A percentile compares a stretch with the other conserved stretches of the same genome.
phyloP scores from a whole-genome alignment of 2,797 vertebrate species.

The Menidia menidia region DNA sequence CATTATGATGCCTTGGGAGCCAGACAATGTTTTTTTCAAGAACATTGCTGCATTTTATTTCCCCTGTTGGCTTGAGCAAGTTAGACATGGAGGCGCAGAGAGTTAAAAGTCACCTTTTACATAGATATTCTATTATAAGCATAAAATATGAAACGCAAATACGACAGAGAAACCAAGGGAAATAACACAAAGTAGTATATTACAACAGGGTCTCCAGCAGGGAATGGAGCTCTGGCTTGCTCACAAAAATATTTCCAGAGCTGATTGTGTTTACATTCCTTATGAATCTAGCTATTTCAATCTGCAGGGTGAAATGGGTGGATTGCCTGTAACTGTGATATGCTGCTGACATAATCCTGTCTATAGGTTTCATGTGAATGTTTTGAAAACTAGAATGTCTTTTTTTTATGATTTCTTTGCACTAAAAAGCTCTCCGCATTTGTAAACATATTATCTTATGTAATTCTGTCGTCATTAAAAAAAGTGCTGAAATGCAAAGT shows the following conservation, averaged over 20 bases:
- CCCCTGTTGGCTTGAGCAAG: no score
- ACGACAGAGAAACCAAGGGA: background rate
- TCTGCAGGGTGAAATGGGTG: conserved; percentile 24
- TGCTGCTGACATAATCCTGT: conserved; percentile 9
- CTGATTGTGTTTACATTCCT: conserved; percentile 67
- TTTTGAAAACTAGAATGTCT: background rate
- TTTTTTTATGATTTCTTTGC: background rate
- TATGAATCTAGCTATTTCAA: conserved; percentile 46
- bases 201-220: background rate
- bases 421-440: background rate
- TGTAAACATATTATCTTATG: conserved; percentile 4
- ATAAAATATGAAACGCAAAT: conserved; percentile 7
- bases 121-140: conserved; percentile 6
- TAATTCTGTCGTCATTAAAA: background rate
- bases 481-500: conserved; percentile 6
- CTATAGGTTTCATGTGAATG: conserved; percentile 3
- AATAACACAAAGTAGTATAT: background rate
- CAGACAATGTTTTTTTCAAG: no score
- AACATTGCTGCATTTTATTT: no score
- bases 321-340: background rate
- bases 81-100: no score
- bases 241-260: conserved; percentile 48
- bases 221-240: conserved; percentile 29
- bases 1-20: no score
- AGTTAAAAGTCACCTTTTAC: background rate